Conservation (phyloP, 53 echinoderm and acorn worm species). For the Astropecten irregularis region DNA sequence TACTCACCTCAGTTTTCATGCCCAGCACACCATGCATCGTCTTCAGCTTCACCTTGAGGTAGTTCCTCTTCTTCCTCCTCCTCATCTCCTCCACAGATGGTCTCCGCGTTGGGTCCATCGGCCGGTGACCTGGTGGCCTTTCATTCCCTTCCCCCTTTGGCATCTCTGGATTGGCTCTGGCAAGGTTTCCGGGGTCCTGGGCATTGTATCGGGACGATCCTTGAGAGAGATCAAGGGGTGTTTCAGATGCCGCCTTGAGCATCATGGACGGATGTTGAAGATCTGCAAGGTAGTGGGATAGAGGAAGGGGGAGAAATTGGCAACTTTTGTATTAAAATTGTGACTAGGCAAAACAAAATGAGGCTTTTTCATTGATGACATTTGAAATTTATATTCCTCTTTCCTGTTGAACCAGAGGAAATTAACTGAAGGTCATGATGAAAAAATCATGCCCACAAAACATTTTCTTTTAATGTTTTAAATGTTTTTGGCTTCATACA, state of each 20-base stretch:
- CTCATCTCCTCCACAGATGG: slow-evolving; percentile 35
- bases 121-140: neutral
- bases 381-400: too few species aligned
- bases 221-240: slow-evolving; percentile 46
- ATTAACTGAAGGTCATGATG: too few species aligned
- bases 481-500: too few species aligned
- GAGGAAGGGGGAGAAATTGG: neutral
- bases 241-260: neutral
- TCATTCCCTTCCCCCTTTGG: slow-evolving; percentile 33
- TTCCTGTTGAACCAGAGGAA: too few species aligned
- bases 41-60: slow-evolving; percentile 60
- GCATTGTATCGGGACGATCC: slow-evolving; percentile 22
- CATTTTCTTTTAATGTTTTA: too few species aligned
- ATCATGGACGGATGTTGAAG: neutral
- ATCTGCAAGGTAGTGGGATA: neutral
- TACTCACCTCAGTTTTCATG: slow-evolving; percentile 59
- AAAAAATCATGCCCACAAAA: too few species aligned
- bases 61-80: slow-evolving; percentile 61
- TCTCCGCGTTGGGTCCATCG: slow-evolving; percentile 35
- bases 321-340: too few species aligned
- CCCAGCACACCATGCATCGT: slow-evolving; percentile 41
- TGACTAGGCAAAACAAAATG: too few species aligned
- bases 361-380: too few species aligned
- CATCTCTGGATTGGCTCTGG: too few species aligned
- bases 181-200: neutral